Evolutionary conservation across 2,888 invertebrate genomes (phyloP), one percentile per base, ranked within the genome.

Genomic region (Campoletis raptor): DNA sequence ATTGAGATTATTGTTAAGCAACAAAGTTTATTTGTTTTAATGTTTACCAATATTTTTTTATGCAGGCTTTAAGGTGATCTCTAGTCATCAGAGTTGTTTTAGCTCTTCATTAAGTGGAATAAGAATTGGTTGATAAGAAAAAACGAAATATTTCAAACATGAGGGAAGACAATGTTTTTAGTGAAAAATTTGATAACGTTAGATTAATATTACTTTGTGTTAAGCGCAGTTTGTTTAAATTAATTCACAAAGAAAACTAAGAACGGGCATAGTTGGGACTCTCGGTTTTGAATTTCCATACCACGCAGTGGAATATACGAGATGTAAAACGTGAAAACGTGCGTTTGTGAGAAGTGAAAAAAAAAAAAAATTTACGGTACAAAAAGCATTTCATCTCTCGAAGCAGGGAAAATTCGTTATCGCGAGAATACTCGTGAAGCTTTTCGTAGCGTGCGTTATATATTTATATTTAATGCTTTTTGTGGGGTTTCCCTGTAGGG

Each of bases 401-500:
- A 52, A 73, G 72, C 57, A 48, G 61, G 78, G 48, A 70, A 85
- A 85, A 79, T 82, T 82, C 82, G 73, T 78, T 79, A 79, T 61
- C 57, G 42, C 52, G 76, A 76, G 76, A 77, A 64, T 74, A 57
- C 57, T 67, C 64, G 30, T 30, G 64, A 57, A 74, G 81, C 48
- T 78, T 64, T 82, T 85, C 74, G 9, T 24, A 18, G 8, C 52
- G 30, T 57, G 10, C 24, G 9, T 18, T 12, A n/a, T 61, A 74
- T 57, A 78, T 37, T 21, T 54, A 52, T 54, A 37, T 54, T 10
- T 18, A 21, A 40, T 21, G 78, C n/a, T 37, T 67, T 54, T 24
- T 57, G 36, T 37, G 40, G 18, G 52, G 40, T 54, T 40, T 66
- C n/a, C 21, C 77, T 37, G 6, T 45, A 24, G 18, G 30, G 48